Conservation (phyloP, 2,113 vertebrate genomes). For the Rhadina sibilatrix region DNA sequence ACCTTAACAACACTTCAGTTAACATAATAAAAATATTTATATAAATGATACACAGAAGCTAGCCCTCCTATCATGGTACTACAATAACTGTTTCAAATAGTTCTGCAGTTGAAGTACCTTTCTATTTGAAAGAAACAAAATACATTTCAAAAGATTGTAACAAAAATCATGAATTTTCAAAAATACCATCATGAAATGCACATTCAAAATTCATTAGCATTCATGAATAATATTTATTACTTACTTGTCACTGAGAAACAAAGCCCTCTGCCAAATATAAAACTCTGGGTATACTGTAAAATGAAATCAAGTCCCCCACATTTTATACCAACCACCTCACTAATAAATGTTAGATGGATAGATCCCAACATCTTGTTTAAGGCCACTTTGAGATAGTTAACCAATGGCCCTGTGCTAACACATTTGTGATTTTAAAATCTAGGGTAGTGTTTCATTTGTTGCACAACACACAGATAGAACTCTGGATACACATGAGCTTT, state of each 20-base stretch:
- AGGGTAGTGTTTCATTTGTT: background rate
- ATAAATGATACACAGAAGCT: background rate
- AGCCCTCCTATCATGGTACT: background rate
- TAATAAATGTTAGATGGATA: background rate
- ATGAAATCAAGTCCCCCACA: background rate
- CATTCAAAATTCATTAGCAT: background rate
- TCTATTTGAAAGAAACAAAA: background rate
- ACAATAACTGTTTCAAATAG: background rate
- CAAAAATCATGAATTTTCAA: background rate
- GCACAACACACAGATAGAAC: too few species aligned
- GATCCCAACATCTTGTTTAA: background rate
- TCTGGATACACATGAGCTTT: background rate
- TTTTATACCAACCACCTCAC: background rate
- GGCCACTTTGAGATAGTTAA: background rate
- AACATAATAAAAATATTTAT: background rate
- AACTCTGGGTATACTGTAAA: background rate
- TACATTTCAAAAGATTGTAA: background rate
- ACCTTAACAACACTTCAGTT: background rate
- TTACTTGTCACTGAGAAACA: background rate
- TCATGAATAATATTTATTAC: background rate
- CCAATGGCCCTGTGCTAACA: accelerated
- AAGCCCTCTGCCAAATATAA: background rate
- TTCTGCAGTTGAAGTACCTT: background rate
- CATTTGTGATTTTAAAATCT: background rate
- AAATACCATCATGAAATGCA: background rate